Evolutionary conservation across 2,888 invertebrate genomes (phyloP), one percentile per base, ranked within the genome.

Genomic region (Allolobophora icterica): DNA sequence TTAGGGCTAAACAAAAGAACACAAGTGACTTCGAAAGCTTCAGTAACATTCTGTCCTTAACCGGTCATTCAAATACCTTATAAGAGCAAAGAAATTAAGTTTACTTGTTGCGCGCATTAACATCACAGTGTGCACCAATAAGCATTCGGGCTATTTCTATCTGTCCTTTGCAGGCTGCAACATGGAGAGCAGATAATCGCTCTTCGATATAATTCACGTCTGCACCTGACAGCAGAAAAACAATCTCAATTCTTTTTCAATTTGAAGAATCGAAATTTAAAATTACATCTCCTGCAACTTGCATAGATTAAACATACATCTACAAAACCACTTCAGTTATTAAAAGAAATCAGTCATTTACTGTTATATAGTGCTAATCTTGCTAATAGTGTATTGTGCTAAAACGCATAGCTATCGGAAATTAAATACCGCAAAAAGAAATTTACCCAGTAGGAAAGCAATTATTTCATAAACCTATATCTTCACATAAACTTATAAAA

Each of bases 171-270:
- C 92, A 92, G 35, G 92, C 89, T 5, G 92, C 93, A 21, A 93
- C 89, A 89, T 93, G 93, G n/a, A 93, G 87, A 21, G 93, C 93
- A 30, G 92, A 90, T 42, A 92, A 89, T 3, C 92, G 91, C 35
- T 92, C 89, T 58, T 92, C 92, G 0, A 91, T 91, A 91, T 91
- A 92, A 87, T 92, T 89, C 42, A 92, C 58, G 52, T 92, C 87
- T n/a, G 92, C 92, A 83, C 92, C 92, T 92, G 52, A 33, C 8
- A 35, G 52, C 13, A 30, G 38, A 90, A 33, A 8, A 89, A 45
- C 89, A 89, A 34, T 30, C 71, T 45, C 45, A 45, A 45, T 38
- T 45, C 45, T 13, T 45, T 45, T n/a, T n/a, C 30, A n/a, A 11
- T 71, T 52, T 71, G 15, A 5, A 52, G 15, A 24, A 52, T 4